Conservation (phyloP, 1,140 invertebrate species). For the fruit fly (Drosophila melanogaster) region Release_6_plus_ISO1_MT NC_004354.4:19236001-19236500, state of each 20-base stretch:
- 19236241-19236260: constrained; percentile 87
- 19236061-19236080: not conserved
- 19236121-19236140: constrained; percentile 13
- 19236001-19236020: too few species aligned
- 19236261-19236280: constrained; percentile 87
- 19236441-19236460: not conserved
- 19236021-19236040: not conserved
- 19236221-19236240: constrained; percentile 85
- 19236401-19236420: too few species aligned
- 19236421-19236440: too few species aligned
- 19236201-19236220: constrained; percentile 59
- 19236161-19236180: not conserved
- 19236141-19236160: constrained; percentile 19
- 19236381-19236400: not conserved
- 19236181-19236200: constrained; percentile 29
- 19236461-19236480: too few species aligned
- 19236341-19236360: too few species aligned
- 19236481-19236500: constrained; percentile 21
- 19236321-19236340: not conserved
- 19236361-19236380: not conserved
- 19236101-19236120: constrained; percentile 30
- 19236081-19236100: constrained; percentile 14
- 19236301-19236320: constrained; percentile 87
- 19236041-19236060: not conserved
- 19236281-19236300: constrained; percentile 86